Conservation (phyloP, 2,797 vertebrate species). For the Muraenolepis orangiensis region DNA sequence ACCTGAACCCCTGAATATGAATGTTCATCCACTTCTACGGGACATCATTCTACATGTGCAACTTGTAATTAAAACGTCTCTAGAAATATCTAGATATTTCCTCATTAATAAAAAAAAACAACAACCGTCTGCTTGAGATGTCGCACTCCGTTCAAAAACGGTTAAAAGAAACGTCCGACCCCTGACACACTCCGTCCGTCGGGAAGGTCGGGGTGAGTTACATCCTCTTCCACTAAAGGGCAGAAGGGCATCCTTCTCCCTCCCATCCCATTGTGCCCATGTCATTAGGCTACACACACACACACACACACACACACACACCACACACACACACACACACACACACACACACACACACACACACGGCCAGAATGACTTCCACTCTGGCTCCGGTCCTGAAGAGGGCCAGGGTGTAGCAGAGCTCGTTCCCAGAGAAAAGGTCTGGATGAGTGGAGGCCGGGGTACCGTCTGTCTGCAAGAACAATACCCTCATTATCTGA, state of each 20-base stretch:
- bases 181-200: not conserved
- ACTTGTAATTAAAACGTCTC: no score
- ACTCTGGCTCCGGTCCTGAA: not conserved
- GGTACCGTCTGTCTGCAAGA: not conserved
- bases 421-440: not conserved
- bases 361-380: not conserved
- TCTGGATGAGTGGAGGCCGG: not conserved
- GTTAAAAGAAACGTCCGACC: not conserved
- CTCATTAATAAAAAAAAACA: no score
- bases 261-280: not conserved
- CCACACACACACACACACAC: not conserved
- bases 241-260: not conserved
- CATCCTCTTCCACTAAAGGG: not conserved
- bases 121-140: no score
- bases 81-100: no score
- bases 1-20: no score
- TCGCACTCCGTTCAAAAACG: no score
- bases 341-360: not conserved
- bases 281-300: not conserved
- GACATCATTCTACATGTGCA: no score
- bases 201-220: not conserved
- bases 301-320: not conserved
- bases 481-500: conserved; percentile 2
- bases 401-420: not conserved
- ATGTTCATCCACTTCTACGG: no score